phyloP scores from a whole-genome alignment of 2,797 vertebrate genomes.

The Loris lydekkerianus region DNA sequence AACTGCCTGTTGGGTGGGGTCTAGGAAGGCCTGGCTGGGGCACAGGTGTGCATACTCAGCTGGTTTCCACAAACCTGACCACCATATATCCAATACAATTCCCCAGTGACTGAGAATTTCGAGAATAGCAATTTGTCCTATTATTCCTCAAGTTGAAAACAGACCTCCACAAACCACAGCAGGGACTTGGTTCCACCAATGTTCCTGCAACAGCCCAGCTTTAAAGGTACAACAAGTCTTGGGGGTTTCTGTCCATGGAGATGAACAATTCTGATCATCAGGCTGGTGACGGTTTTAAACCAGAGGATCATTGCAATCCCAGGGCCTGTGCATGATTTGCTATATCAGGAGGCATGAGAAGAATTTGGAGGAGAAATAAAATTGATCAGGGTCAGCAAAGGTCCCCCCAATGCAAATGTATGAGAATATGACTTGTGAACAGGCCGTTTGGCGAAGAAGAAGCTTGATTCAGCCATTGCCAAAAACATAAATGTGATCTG shows the following conservation, averaged over 20 bases:
- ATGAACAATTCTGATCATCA: background rate
- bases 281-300: background rate
- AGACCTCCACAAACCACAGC: background rate
- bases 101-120: background rate
- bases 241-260: background rate
- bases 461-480: background rate
- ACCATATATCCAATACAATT: background rate
- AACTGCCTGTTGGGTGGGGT: background rate
- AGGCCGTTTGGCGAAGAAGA: background rate
- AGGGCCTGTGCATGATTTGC: background rate
- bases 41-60: accelerated
- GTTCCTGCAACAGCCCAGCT: background rate
- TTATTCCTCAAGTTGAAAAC: background rate
- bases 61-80: background rate
- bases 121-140: background rate
- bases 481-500: background rate
- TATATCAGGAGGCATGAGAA: background rate
- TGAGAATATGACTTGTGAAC: background rate
- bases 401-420: background rate
- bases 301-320: background rate
- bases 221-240: too few relatives aligned
- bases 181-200: background rate
- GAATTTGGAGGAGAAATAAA: constrained; percentile 24
- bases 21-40: background rate
- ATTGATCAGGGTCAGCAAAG: background rate